Evolutionary conservation across 1,140 invertebrate species (phyloP).

Genomic region (Temnothorax curvispinosus): DNA sequence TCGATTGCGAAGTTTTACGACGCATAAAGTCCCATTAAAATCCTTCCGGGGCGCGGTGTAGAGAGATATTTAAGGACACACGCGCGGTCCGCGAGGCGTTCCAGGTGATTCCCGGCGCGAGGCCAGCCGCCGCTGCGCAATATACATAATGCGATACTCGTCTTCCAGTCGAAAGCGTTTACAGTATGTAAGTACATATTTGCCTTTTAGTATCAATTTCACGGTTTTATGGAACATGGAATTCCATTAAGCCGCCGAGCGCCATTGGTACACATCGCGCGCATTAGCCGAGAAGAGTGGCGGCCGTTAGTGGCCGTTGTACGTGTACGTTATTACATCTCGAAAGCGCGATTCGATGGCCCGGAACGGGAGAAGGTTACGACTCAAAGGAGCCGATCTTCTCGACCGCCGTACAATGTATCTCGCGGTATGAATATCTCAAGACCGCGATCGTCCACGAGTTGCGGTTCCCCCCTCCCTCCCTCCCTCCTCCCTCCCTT

Average conservation of each 20-base stretch:
- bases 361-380: constrained; percentile 39
- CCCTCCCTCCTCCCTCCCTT: neutral
- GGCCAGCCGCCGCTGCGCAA: constrained; percentile 22
- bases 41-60: neutral
- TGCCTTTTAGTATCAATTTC: constrained; percentile 58
- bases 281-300: constrained; percentile 52
- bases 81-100: constrained; percentile 19
- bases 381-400: constrained; percentile 54
- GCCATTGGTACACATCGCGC: constrained; percentile 50
- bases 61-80: constrained; percentile 42
- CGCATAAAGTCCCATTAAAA: constrained; percentile 35
- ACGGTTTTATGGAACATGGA: constrained; percentile 60
- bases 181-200: constrained; percentile 58
- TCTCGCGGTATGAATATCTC: constrained; percentile 48
- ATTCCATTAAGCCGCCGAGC: constrained; percentile 58
- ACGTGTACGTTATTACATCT: constrained; percentile 59
- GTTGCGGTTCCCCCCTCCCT: constrained; percentile 29
- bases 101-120: constrained; percentile 44
- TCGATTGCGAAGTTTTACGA: constrained; percentile 27
- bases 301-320: constrained; percentile 50
- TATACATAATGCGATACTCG: constrained; percentile 54
- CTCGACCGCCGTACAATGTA: constrained; percentile 38
- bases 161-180: constrained; percentile 55
- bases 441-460: neutral
- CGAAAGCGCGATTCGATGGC: constrained; percentile 59